phyloP scores from a whole-genome alignment of 2,888 invertebrate species.

The Leucoptera coffeella region DNA sequence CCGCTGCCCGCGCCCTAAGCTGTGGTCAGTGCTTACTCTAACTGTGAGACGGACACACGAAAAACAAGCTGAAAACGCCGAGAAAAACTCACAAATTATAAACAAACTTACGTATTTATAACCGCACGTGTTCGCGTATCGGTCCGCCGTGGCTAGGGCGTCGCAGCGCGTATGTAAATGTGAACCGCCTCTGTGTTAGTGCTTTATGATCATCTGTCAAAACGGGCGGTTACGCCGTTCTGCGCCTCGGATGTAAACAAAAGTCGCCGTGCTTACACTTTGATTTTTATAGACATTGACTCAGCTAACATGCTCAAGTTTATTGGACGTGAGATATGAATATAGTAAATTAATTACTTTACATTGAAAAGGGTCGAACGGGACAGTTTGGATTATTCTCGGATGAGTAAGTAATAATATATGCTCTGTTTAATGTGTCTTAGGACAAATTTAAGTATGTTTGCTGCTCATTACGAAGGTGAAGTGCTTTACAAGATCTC shows the following conservation, averaged over 20 bases:
- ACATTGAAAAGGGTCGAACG: conserved; percentile 22
- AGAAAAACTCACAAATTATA: conserved; percentile 25
- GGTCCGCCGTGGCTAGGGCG: no score
- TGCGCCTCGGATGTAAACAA: conserved; percentile 47
- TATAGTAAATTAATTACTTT: conserved; percentile 35
- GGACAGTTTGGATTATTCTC: conserved; percentile 35
- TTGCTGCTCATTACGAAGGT: no score
- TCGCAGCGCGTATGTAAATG: conserved; percentile 31
- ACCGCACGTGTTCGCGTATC: background rate
- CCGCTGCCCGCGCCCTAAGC: conserved; percentile 48
- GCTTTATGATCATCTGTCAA: conserved; percentile 47
- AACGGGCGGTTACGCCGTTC: conserved; percentile 45
- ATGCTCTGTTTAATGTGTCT: conserved; percentile 16
- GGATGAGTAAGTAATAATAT: conserved; percentile 35
- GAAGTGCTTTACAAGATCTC: no score
- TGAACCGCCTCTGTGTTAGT: conserved; percentile 33
- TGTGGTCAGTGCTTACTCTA: conserved; percentile 53
- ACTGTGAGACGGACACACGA: conserved; percentile 54
- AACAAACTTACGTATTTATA: background rate
- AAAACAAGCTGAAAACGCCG: conserved; percentile 47
- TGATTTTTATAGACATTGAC: conserved; percentile 23
- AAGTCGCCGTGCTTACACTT: conserved; percentile 20
- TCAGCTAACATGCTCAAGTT: no score
- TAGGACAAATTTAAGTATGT: conserved; percentile 16
- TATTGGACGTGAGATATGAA: conserved; percentile 38